phyloP scores from a whole-genome alignment of 37 sponge, comb jelly and placozoan species.

The Mnemiopsis leidyi region DNA sequence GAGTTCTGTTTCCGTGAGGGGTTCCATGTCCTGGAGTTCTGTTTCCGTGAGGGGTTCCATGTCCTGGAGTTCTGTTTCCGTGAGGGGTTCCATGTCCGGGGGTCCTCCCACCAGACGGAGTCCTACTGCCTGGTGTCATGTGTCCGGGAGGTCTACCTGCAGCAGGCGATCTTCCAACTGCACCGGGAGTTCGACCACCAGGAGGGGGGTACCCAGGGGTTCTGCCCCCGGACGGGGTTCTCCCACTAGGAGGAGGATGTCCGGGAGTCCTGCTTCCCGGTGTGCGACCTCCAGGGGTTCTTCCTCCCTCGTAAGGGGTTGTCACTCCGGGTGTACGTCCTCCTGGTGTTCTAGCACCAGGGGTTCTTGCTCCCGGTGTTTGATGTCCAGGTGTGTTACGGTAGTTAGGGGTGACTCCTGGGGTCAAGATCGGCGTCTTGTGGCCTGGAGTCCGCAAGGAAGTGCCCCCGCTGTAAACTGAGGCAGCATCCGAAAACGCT shows the following conservation, averaged over 20 bases:
- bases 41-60: background rate
- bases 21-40: conserved; percentile 43
- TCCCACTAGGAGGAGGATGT: background rate
- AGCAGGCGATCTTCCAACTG: background rate
- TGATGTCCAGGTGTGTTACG: background rate
- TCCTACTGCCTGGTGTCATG: conserved; percentile 37
- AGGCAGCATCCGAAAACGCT: conserved; percentile 24
- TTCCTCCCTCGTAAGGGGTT: background rate
- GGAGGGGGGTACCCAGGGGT: conserved; percentile 43
- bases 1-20: conserved; percentile 7
- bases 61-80: conserved; percentile 17
- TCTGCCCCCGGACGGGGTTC: background rate
- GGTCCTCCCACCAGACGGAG: conserved; percentile 19
- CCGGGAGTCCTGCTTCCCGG: conserved; percentile 36
- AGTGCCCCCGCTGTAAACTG: conserved; percentile 28
- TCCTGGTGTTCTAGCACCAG: conserved; percentile 52
- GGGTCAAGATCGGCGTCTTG: conserved; percentile 6
- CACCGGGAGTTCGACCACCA: conserved; percentile 6
- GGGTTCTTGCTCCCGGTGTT: conserved; percentile 2
- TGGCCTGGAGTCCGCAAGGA: background rate
- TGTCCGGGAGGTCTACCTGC: background rate
- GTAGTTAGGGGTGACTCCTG: background rate
- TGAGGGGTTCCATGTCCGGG: conserved; percentile 1
- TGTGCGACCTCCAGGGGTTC: conserved; percentile 14
- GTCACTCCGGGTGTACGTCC: background rate